Percentiles rank a stretch among this genome's conserved stretches.
Conservation (phyloP, 37 sponge, comb jelly and placozoan species). For the Mnemiopsis leidyi region DNA sequence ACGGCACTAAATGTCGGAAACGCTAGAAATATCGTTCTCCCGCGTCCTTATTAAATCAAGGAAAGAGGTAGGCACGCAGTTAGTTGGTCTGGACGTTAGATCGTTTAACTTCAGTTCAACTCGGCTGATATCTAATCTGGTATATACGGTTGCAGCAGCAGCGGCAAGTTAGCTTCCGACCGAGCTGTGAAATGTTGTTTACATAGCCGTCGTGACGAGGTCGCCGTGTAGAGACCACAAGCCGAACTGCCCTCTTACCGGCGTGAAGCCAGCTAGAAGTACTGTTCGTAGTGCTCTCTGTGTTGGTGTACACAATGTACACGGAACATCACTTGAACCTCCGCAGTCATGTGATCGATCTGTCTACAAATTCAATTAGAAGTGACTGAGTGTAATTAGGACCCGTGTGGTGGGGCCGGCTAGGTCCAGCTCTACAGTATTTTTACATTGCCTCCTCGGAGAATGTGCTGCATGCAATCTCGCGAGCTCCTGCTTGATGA, state of each 20-base stretch:
- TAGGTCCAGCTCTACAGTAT: neutral
- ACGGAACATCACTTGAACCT: neutral
- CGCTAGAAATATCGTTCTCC: neutral
- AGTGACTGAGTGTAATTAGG: neutral
- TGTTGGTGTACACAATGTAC: neutral
- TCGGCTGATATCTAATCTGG: neutral
- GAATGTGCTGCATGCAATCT: neutral
- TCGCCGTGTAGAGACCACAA: neutral
- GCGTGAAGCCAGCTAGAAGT: too few relatives aligned
- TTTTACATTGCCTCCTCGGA: neutral
- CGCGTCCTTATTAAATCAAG: neutral
- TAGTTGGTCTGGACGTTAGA: neutral
- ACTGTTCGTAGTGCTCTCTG: neutral
- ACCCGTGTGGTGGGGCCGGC: neutral
- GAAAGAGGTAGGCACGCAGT: neutral
- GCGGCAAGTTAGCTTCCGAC: neutral
- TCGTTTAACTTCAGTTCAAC: neutral
- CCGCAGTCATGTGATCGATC: neutral
- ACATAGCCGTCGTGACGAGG: neutral
- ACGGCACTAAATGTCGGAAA: neutral
- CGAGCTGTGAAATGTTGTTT: neutral
- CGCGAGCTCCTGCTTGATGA: neutral
- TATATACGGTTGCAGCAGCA: neutral
- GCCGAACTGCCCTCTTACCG: too few relatives aligned
- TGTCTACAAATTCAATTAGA: neutral